Base-by-base conservation (phyloP, 2,888 invertebrate genomes). In the Antheraea yamamai region DNA sequence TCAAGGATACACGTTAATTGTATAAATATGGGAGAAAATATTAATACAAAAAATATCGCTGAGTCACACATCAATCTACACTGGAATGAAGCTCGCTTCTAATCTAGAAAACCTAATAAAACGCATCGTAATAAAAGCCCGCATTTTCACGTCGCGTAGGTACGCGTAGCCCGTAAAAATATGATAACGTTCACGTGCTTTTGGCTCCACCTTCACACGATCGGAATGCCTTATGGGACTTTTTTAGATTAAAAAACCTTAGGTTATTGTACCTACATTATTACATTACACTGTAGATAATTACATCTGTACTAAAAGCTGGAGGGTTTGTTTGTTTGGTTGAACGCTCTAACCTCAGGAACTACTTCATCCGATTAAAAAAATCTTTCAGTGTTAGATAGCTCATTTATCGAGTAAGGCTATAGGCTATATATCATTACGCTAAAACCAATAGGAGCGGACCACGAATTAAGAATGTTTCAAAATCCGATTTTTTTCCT, bases 91-190 rank as follows among this genome's bases (percentile, higher is more conserved):
- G 74, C 79, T 73, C 74, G 74, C 81, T 84, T 83, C 91, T 94
- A 95, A 94, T 94, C 94, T 94, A 93, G 91, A 88, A 87, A 89
- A 87, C 86, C 88, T 90, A 92, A 94, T 94, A 94, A 94, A 94
- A 91, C 85, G 82, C 84, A 85, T 88, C 87, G 87, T 90, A 91
- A 92, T 94, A 93, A 94, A 94, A 92, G 81, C 86, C 87, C 88
- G 87, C 91, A 88, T 93, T 94, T 94, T 93, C 94, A 93, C 92
- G 92, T 92, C 94, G 93, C 92, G 92, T 92, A 86, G 85, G 83
- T 94, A 92, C 94, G 93, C 92, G 92, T 92, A 86, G 85, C 84
- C 90, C 91, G 89, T 94, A 94, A 95, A 94, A 94, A 93, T 93
- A 93, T 95, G 94, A 94, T 95, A 94, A 95, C 93, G 89, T 89